phyloP scores from a whole-genome alignment of 2,888 invertebrate genomes.

The Eilema depressum region DNA sequence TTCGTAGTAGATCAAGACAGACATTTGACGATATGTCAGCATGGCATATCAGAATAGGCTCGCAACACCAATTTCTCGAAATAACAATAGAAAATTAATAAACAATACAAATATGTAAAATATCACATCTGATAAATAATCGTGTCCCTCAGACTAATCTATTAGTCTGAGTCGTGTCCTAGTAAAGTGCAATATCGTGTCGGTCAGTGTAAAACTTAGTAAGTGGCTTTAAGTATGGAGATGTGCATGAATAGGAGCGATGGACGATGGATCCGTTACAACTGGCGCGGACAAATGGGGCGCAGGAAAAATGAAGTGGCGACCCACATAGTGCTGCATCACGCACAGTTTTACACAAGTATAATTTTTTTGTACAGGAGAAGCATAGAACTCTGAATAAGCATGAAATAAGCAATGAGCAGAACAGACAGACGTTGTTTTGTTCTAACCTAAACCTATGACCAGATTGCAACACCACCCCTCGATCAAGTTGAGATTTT shows the following conservation, averaged over 20 bases:
- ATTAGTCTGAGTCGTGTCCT: too few relatives aligned
- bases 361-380: neutral
- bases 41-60: neutral
- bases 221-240: constrained; percentile 3
- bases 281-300: constrained; percentile 17
- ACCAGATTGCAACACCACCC: too few relatives aligned
- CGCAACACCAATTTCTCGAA: neutral
- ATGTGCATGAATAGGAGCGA: constrained; percentile 12
- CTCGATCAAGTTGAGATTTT: too few relatives aligned
- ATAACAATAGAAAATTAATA: neutral
- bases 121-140: neutral
- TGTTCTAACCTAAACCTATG: too few relatives aligned
- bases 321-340: constrained; percentile 13
- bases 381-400: too few relatives aligned
- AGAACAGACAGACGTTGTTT: neutral
- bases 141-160: too few relatives aligned
- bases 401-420: neutral
- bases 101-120: neutral
- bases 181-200: neutral
- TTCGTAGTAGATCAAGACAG: too few relatives aligned
- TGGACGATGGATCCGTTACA: constrained; percentile 19
- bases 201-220: constrained; percentile 2
- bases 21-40: too few relatives aligned
- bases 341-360: neutral
- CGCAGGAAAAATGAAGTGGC: constrained; percentile 17